Percentiles rank a stretch among this genome's conserved stretches.
Conservation (phyloP, 2,113 vertebrate genomes). For the Pelmatolapia mariae region DNA sequence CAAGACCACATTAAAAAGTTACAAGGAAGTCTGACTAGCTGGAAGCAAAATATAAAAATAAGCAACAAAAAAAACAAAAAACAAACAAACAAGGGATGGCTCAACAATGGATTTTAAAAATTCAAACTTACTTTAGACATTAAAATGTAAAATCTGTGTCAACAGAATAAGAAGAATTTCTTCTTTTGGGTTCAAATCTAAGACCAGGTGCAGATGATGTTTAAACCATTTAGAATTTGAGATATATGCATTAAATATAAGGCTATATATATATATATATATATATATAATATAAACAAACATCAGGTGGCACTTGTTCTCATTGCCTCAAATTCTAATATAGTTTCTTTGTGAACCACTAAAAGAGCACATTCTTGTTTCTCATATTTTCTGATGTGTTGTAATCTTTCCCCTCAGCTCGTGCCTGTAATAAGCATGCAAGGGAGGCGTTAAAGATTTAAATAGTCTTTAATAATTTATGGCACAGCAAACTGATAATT, state of each 20-base stretch:
- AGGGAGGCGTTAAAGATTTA: not conserved
- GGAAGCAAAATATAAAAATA: not conserved
- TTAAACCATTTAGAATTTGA: not conserved
- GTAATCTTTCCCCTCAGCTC: not conserved
- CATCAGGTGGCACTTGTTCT: not conserved
- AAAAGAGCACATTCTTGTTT: not conserved
- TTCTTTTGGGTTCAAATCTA: not conserved
- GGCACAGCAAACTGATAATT: slow-evolving; percentile 37
- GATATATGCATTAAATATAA: not conserved
- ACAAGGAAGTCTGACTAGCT: not conserved
- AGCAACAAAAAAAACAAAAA: not conserved
- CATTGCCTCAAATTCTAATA: not conserved
- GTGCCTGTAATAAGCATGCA: not conserved
- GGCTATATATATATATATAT: not conserved
- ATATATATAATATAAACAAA: not conserved
- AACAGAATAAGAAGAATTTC: not conserved
- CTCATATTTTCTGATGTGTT: not conserved
- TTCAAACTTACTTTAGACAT: not conserved
- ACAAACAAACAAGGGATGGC: not conserved
- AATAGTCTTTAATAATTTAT: slow-evolving; percentile 51
- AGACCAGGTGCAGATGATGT: not conserved
- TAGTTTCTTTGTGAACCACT: not conserved
- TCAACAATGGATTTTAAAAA: not conserved
- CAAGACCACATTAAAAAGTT: not conserved
- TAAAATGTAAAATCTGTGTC: not conserved